Percentiles rank a stretch among this genome's conserved stretches.
phyloP scores from a whole-genome alignment of 1,140 invertebrate genomes.

The Listronotus oregonensis region DNA sequence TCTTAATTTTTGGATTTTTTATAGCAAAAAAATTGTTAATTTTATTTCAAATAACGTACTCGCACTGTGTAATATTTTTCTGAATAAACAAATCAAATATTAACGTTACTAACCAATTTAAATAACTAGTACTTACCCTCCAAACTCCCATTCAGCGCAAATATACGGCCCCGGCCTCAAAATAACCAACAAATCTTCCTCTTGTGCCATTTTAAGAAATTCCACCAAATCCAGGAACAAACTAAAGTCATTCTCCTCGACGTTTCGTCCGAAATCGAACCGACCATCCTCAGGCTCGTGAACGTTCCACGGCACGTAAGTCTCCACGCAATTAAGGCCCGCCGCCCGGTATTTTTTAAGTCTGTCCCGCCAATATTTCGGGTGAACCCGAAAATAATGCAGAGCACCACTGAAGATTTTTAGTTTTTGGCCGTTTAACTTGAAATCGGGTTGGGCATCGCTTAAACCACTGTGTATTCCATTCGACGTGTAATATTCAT shows the following conservation, averaged over 20 bases:
- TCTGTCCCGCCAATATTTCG: conserved; percentile 57
- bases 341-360: conserved; percentile 75
- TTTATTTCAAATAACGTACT: too few species aligned
- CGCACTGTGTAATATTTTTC: too few species aligned
- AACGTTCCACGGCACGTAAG: conserved; percentile 93
- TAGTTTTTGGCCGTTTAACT: conserved; percentile 49
- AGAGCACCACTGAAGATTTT: conserved; percentile 70
- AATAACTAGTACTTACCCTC: conserved; percentile 41
- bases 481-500: conserved; percentile 47
- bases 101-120: too few species aligned
- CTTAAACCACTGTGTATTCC: conserved; percentile 43
- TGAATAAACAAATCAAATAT: too few species aligned
- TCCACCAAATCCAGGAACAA: conserved; percentile 59
- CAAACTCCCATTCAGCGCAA: conserved; percentile 79
- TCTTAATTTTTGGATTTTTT: too few species aligned
- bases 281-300: conserved; percentile 74
- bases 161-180: conserved; percentile 92
- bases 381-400: conserved; percentile 88
- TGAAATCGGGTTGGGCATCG: conserved; percentile 43
- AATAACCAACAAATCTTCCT: conserved; percentile 81
- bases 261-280: conserved; percentile 66
- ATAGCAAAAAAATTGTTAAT: too few species aligned
- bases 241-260: conserved; percentile 75
- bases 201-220: conserved; percentile 81
- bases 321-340: conserved; percentile 88